Percentiles rank a stretch among this genome's conserved stretches.
These are phyloP conservation scores for Arctopsyche grandis DNA, from an alignment of 1,140 invertebrate genomes.

Conservation along the genomic window DNA sequence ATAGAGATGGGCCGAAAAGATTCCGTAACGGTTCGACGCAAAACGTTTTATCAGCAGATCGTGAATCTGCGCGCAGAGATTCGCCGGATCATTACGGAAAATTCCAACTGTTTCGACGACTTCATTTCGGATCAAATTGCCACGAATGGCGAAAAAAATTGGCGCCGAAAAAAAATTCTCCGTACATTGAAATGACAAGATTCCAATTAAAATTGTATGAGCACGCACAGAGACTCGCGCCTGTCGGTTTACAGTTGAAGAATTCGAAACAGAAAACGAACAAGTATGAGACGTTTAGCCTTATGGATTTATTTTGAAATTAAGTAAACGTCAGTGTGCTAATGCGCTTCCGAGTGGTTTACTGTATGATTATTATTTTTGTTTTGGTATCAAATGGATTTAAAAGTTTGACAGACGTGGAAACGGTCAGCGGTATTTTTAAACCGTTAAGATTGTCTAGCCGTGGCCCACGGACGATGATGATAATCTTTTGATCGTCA, in stretches of 20 bases:
- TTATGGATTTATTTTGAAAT: conserved; percentile 16
- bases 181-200: no score
- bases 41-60: conserved; percentile 26
- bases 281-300: no score
- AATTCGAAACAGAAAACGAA: no score
- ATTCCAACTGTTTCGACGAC: no score
- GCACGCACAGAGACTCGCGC: no score
- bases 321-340: neutral
- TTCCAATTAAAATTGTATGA: no score
- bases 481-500: conserved; percentile 29
- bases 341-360: neutral
- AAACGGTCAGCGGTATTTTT: conserved; percentile 39
- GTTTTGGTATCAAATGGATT: conserved; percentile 17
- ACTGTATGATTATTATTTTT: conserved; percentile 4
- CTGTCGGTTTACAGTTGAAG: no score
- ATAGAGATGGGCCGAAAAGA: conserved; percentile 39
- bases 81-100: neutral
- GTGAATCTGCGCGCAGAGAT: neutral
- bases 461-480: neutral
- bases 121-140: no score
- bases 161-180: no score
- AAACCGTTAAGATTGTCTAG: conserved; percentile 25
- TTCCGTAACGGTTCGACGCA: conserved; percentile 35
- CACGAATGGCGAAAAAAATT: no score
- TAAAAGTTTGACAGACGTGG: conserved; percentile 34